phyloP scores from a whole-genome alignment of 53 echinoderm and acorn worm species.

The Paelopatides confundens region DNA sequence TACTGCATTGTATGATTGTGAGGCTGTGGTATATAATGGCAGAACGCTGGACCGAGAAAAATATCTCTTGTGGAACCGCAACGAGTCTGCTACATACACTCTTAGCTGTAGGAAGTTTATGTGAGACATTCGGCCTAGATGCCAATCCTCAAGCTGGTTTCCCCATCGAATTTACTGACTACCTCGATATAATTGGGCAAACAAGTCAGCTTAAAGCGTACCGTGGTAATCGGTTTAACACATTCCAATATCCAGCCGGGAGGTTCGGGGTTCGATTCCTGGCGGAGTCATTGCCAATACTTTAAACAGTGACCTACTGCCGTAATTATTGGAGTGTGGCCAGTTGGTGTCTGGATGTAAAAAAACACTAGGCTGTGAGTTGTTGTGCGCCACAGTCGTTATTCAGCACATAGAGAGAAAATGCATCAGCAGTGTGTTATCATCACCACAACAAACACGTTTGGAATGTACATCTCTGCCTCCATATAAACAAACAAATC shows the following conservation, averaged over 20 bases:
- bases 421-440: slow-evolving; percentile 49
- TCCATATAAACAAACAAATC: slow-evolving; percentile 50
- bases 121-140: slow-evolving; percentile 72
- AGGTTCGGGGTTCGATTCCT: no score
- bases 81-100: slow-evolving; percentile 70
- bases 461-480: not conserved
- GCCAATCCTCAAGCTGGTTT: slow-evolving; percentile 53
- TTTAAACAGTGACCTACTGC: no score
- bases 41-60: slow-evolving; percentile 48
- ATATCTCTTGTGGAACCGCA: slow-evolving; percentile 49
- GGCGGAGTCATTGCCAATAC: no score
- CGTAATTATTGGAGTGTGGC: no score
- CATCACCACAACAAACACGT: slow-evolving; percentile 52
- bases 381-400: no score
- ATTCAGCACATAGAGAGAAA: no score
- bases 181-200: not conserved
- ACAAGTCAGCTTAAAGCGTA: slow-evolving; percentile 33
- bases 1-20: slow-evolving; percentile 47
- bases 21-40: slow-evolving; percentile 26
- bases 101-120: slow-evolving; percentile 59
- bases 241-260: no score
- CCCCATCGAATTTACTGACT: slow-evolving; percentile 42
- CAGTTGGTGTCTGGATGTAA: no score
- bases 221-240: slow-evolving; percentile 60
- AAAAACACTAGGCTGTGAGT: no score